Percentiles rank a stretch among this genome's conserved stretches.
phyloP scores from a whole-genome alignment of 2,797 vertebrate species.

The Craterocephalus amniculus region DNA sequence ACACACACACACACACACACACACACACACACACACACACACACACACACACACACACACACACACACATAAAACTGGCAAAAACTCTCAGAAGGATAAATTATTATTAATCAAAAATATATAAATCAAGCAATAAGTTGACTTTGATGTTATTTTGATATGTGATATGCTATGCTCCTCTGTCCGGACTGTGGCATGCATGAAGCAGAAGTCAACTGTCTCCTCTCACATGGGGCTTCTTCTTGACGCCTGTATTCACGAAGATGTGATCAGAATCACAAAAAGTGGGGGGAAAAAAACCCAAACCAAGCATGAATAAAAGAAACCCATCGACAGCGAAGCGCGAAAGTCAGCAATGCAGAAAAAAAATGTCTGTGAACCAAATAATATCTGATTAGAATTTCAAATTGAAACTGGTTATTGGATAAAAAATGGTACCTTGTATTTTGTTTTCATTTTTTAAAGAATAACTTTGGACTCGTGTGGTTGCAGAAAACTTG shows the following conservation, averaged over 20 bases:
- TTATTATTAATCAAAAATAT: conserved; percentile 78
- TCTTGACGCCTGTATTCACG: conserved; percentile 49
- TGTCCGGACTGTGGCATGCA: conserved; percentile 80
- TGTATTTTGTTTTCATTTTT: neutral
- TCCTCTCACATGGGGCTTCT: conserved; percentile 62
- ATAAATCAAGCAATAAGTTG: conserved; percentile 75
- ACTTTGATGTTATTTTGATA: conserved; percentile 73
- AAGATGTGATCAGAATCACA: conserved; percentile 51
- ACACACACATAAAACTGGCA: conserved; percentile 56
- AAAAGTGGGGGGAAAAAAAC: conserved; percentile 16
- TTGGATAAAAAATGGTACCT: conserved; percentile 23
- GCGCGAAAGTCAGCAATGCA: neutral
- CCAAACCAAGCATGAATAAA: conserved; percentile 19
- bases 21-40: conserved; percentile 7
- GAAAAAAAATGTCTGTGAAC: conserved; percentile 25
- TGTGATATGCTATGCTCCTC: conserved; percentile 75
- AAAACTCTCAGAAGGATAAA: conserved; percentile 71
- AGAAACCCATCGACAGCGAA: conserved; percentile 32
- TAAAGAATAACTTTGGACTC: too few species aligned
- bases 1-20: conserved; percentile 55
- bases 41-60: conserved; percentile 51
- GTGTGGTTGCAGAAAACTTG: neutral
- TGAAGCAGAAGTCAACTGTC: conserved; percentile 76
- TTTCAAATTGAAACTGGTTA: conserved; percentile 33
- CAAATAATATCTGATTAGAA: conserved; percentile 42